phyloP scores from a whole-genome alignment of 2,113 vertebrate species.

The Leiothrix lutea region DNA sequence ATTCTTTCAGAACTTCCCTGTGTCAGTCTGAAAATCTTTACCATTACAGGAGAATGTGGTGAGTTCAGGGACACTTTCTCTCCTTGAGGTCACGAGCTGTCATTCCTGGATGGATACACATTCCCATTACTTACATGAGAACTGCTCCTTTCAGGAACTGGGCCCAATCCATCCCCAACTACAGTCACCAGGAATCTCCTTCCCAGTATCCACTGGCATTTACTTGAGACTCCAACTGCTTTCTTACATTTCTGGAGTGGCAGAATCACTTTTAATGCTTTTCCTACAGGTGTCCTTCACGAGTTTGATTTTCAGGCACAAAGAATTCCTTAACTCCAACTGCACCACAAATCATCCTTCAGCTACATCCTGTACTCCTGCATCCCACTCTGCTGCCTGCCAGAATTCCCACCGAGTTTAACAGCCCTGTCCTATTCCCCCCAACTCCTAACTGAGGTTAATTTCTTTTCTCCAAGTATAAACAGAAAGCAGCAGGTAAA shows the following conservation, averaged over 20 bases:
- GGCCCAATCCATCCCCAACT: not conserved
- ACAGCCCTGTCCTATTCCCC: not conserved
- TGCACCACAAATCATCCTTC: not conserved
- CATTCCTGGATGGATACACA: not conserved
- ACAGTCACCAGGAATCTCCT: not conserved
- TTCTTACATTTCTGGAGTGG: not conserved
- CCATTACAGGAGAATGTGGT: not conserved
- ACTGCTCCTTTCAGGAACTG: not conserved
- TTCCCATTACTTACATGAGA: not conserved
- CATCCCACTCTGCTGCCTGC: not conserved
- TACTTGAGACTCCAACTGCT: not conserved
- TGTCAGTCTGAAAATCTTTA: not conserved
- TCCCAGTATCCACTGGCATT: not conserved
- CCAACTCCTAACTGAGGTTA: not conserved
- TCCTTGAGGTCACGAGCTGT: not conserved
- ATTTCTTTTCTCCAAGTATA: constrained; percentile 37
- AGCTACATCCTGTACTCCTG: not conserved
- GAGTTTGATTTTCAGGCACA: not conserved
- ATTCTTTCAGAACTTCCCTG: not conserved
- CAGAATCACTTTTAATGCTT: not conserved
- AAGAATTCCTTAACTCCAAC: not conserved
- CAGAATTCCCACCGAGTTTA: constrained; percentile 2
- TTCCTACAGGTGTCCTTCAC: not conserved
- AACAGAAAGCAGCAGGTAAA: constrained; percentile 60
- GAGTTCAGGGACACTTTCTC: not conserved